A percentile compares a stretch with the other conserved stretches of the same genome.
Conservation (phyloP, 2,113 vertebrate species). For the Plecturocebus donacophilus region DNA sequence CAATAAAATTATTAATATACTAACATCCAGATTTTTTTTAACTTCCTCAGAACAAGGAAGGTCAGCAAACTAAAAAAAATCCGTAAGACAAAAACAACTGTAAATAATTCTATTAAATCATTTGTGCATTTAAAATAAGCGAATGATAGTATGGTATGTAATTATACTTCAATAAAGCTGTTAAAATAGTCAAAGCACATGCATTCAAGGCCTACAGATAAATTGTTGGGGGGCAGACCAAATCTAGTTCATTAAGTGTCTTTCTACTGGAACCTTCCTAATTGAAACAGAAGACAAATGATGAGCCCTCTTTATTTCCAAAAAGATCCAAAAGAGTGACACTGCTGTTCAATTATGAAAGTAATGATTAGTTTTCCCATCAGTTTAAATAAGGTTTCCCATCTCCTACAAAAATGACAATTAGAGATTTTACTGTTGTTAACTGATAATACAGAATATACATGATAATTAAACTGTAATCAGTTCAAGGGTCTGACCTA, state of each 20-base stretch:
- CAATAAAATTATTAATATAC: conserved; percentile 31
- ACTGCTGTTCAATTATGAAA: background rate
- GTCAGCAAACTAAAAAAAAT: background rate
- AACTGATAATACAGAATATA: background rate
- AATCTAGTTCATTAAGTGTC: background rate
- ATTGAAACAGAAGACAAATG: background rate
- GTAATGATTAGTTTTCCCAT: background rate
- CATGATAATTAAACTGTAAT: background rate
- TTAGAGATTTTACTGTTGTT: background rate
- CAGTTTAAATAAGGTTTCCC: background rate
- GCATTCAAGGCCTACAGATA: background rate
- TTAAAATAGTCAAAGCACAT: background rate
- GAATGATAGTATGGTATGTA: too few species aligned
- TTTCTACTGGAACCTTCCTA: background rate
- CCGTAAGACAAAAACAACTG: background rate
- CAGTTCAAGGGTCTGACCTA: background rate
- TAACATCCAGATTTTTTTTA: background rate
- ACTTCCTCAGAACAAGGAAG: background rate
- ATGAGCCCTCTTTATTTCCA: background rate
- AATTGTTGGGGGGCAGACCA: background rate
- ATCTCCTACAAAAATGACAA: background rate
- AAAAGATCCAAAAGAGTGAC: background rate
- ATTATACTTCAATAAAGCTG: too few species aligned
- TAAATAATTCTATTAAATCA: background rate
- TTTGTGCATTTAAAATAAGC: too few species aligned